Evolutionary conservation across 2,113 vertebrate species (phyloP).

Genomic region (Cathartes aura): DNA sequence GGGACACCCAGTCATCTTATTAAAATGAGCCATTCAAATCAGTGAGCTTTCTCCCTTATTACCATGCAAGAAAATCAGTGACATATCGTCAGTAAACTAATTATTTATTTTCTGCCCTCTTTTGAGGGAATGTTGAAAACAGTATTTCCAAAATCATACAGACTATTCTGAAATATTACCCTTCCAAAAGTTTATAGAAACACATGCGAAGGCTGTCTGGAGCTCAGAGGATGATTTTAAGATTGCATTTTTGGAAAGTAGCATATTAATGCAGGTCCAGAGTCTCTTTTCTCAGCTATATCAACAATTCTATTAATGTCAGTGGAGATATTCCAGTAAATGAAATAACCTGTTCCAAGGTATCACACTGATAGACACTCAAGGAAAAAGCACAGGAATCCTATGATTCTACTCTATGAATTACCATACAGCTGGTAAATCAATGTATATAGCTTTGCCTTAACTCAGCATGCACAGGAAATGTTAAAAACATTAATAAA

Average conservation of each 20-base stretch:
- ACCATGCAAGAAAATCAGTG: neutral
- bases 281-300: constrained; percentile 1
- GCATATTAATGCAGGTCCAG: neutral
- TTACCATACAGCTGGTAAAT: neutral
- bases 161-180: constrained; percentile 34
- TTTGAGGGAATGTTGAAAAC: constrained; percentile 8
- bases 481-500: neutral
- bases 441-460: neutral
- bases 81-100: neutral
- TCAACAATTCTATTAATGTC: constrained; percentile 5
- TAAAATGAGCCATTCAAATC: neutral
- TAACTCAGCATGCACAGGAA: neutral
- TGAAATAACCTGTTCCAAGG: constrained; percentile 20
- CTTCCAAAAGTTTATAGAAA: constrained; percentile 49
- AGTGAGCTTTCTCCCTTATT: neutral
- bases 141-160: constrained; percentile 17
- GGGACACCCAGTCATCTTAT: neutral
- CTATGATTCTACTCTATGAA: neutral
- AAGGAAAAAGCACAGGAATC: neutral
- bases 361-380: neutral
- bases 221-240: constrained; percentile 1
- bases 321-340: constrained; percentile 3
- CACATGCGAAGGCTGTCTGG: neutral
- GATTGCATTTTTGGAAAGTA: neutral
- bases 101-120: neutral